Percentiles rank a stretch among this genome's conserved stretches.
These are phyloP conservation scores for Cephus spinipes DNA, from an alignment of 2,888 invertebrate species.

Conservation along the genomic window DNA sequence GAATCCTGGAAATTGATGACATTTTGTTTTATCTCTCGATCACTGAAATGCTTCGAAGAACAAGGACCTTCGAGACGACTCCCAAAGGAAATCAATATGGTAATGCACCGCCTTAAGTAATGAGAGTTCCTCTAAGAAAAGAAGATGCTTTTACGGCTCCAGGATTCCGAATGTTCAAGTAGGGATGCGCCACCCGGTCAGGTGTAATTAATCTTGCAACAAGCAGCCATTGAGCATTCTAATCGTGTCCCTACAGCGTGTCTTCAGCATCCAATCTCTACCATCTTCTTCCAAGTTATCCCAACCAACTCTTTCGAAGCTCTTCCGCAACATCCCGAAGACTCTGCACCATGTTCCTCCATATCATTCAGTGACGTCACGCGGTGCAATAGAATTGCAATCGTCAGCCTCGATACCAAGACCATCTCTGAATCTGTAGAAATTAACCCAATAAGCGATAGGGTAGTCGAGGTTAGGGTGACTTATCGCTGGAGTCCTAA, in stretches of 20 bases:
- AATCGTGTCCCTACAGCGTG: neutral
- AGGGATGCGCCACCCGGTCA: conserved; percentile 27
- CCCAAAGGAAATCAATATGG: conserved; percentile 58
- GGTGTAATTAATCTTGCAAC: conserved; percentile 48
- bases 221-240: conserved; percentile 37
- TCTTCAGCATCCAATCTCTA: conserved; percentile 19
- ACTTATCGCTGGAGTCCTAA: conserved; percentile 43
- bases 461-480: conserved; percentile 30
- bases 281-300: neutral
- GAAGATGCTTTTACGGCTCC: conserved; percentile 35
- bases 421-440: neutral
- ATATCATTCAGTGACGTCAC: neutral
- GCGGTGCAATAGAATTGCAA: neutral
- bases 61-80: conserved; percentile 45
- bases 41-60: conserved; percentile 6
- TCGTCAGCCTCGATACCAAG: neutral
- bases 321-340: conserved; percentile 3
- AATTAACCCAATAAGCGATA: conserved; percentile 27
- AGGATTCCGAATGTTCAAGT: conserved; percentile 13
- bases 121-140: conserved; percentile 47
- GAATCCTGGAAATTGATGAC: conserved; percentile 10
- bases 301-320: conserved; percentile 7
- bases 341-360: neutral
- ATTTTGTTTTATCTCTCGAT: conserved; percentile 14
- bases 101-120: conserved; percentile 56